Evolutionary conservation across 2,888 invertebrate species (phyloP).

Genomic region (Pherbina coryleti): DNA sequence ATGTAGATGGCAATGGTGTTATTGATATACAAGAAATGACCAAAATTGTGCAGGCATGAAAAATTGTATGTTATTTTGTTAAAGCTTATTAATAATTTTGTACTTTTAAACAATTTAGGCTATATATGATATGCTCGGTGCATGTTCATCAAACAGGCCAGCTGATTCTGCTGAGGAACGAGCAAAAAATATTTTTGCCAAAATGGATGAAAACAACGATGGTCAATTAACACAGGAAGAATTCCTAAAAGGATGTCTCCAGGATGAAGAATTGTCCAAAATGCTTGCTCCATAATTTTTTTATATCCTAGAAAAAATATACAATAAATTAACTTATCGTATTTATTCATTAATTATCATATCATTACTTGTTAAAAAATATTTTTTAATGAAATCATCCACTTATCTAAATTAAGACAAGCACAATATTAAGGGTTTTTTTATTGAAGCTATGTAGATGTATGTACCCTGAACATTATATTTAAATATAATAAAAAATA

Average conservation of each 20-base stretch:
- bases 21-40: constrained; percentile 99
- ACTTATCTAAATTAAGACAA: constrained; percentile 6
- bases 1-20: constrained; percentile 97
- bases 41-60: constrained; percentile 93
- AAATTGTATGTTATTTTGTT: neutral
- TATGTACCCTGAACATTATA: constrained; percentile 21
- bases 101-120: constrained; percentile 75
- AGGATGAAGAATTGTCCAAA: constrained; percentile 95
- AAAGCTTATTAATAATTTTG: neutral
- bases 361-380: constrained; percentile 15
- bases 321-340: constrained; percentile 40
- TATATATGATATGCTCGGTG: constrained; percentile 99
- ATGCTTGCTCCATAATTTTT: constrained; percentile 91
- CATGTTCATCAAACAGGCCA: constrained; percentile 94
- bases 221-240: constrained; percentile 98
- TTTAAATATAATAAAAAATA: constrained; percentile 1
- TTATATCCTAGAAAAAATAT: constrained; percentile 46
- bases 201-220: constrained; percentile 99
- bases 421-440: constrained; percentile 24
- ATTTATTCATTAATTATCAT: constrained; percentile 25
- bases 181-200: constrained; percentile 98
- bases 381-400: constrained; percentile 25
- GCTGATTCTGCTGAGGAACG: constrained; percentile 97
- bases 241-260: constrained; percentile 96
- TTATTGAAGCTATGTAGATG: constrained; percentile 14